Conservation (phyloP, 2,888 invertebrate species). For the Listrodromus nycthemerus region DNA sequence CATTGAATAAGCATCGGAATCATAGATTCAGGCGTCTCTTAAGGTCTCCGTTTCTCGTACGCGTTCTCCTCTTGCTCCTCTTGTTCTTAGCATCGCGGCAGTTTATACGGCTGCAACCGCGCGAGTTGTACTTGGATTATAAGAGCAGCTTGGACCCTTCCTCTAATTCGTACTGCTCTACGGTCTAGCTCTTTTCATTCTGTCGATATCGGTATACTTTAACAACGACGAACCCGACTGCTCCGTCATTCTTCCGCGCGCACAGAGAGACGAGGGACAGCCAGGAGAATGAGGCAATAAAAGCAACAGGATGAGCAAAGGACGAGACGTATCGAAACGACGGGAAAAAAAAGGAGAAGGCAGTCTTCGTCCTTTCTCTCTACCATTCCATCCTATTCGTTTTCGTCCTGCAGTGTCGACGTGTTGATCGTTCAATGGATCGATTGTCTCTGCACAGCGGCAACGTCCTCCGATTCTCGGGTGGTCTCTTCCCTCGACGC, state of each 20-base stretch:
- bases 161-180: neutral
- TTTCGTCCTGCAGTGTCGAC: slow-evolving; percentile 34
- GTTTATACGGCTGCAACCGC: slow-evolving; percentile 7
- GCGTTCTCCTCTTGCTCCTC: slow-evolving; percentile 26
- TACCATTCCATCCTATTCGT: slow-evolving; percentile 35
- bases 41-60: slow-evolving; percentile 62
- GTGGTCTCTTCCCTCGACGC: slow-evolving; percentile 48
- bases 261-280: slow-evolving; percentile 8
- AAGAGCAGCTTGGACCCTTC: slow-evolving; percentile 8
- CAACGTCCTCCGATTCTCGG: slow-evolving; percentile 37
- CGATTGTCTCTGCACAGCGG: slow-evolving; percentile 38
- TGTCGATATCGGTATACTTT: slow-evolving; percentile 7
- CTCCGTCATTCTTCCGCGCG: slow-evolving; percentile 17
- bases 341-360: slow-evolving; percentile 12
- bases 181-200: neutral
- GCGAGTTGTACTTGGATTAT: slow-evolving; percentile 23
- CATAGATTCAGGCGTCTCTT: slow-evolving; percentile 78
- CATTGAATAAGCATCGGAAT: slow-evolving; percentile 83
- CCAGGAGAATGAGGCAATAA: neutral
- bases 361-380: slow-evolving; percentile 19
- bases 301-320: neutral
- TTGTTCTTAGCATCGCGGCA: slow-evolving; percentile 9
- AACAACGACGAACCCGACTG: neutral
- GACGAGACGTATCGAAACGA: neutral
- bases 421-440: slow-evolving; percentile 47